Evolutionary conservation across 2,797 vertebrate genomes (phyloP).

Genomic region (Gobionotothen gibberifrons): DNA sequence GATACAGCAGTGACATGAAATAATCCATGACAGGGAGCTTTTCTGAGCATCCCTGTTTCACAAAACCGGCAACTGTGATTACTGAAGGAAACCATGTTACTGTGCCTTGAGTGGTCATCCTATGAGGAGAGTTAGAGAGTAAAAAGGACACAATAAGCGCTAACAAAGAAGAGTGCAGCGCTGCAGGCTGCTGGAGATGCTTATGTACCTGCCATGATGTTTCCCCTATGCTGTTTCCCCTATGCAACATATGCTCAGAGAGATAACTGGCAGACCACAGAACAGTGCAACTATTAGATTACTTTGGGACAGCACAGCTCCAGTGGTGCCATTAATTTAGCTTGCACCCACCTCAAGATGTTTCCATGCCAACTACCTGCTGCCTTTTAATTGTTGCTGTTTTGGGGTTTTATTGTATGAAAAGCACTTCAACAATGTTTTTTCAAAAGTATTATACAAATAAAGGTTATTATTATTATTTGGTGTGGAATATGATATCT

Average conservation of each 20-base stretch:
- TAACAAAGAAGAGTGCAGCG: conserved; percentile 7
- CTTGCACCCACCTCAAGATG: conserved; percentile 29
- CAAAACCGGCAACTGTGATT: conserved; percentile 13
- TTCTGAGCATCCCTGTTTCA: conserved; percentile 6
- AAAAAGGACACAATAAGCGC: conserved; percentile 17
- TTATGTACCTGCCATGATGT: conserved; percentile 12
- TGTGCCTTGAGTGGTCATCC: neutral
- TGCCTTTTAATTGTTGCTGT: conserved; percentile 9
- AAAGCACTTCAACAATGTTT: too few species aligned
- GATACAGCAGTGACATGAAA: conserved; percentile 5
- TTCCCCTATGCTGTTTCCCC: conserved; percentile 14
- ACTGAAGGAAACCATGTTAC: conserved; percentile 5
- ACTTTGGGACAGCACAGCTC: conserved; percentile 65
- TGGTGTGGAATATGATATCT: too few species aligned
- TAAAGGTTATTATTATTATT: too few species aligned
- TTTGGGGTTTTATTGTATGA: too few species aligned
- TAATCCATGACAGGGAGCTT: conserved; percentile 15
- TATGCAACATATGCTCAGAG: conserved; percentile 35
- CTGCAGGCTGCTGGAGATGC: conserved; percentile 30
- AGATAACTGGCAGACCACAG: conserved; percentile 45
- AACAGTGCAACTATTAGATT: conserved; percentile 74
- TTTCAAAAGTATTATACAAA: too few species aligned
- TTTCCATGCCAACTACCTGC: conserved; percentile 77
- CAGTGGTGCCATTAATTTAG: conserved; percentile 53
- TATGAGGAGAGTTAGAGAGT: neutral